phyloP scores from a whole-genome alignment of 2,888 invertebrate species.

The Synergus laeviventris region DNA sequence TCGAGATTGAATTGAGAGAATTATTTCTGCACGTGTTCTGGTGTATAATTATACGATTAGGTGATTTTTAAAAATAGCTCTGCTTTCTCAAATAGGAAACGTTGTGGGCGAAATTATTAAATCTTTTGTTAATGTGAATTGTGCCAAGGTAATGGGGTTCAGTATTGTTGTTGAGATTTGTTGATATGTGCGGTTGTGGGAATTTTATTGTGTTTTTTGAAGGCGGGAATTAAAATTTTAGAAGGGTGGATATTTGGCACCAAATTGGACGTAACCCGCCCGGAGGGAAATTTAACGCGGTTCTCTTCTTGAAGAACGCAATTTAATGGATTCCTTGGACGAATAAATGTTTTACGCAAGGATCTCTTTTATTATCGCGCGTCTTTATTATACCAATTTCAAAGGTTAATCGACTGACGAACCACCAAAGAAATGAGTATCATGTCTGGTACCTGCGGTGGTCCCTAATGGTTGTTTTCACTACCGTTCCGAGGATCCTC shows the following conservation, averaged over 20 bases:
- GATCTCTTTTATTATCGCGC: conserved; percentile 26
- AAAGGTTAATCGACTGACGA: conserved; percentile 33
- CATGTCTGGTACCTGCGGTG: conserved; percentile 24
- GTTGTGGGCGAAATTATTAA: not conserved
- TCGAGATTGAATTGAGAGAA: conserved; percentile 58
- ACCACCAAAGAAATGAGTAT: conserved; percentile 25
- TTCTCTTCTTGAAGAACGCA: not conserved
- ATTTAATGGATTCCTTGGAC: conserved; percentile 12
- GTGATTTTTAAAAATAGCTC: not conserved
- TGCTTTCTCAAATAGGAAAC: not conserved
- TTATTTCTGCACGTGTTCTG: conserved; percentile 47
- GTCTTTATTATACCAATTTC: conserved; percentile 26
- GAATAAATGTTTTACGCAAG: conserved; percentile 34
- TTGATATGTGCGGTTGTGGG: not conserved
- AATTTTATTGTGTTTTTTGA: not conserved
- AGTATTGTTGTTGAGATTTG: not conserved
- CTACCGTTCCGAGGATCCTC: conserved; percentile 35
- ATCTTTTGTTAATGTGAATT: not conserved
- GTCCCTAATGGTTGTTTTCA: conserved; percentile 38
- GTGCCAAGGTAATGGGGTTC: not conserved
- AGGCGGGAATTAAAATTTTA: not conserved
- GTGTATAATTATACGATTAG: conserved; percentile 29
- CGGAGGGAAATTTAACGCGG: not conserved
- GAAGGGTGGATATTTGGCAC: not conserved
- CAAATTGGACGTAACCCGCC: not conserved